A percentile compares a stretch with the other conserved stretches of the same genome.
Conservation (phyloP, 1,140 invertebrate species). For the Nixonia krombeini region DNA sequence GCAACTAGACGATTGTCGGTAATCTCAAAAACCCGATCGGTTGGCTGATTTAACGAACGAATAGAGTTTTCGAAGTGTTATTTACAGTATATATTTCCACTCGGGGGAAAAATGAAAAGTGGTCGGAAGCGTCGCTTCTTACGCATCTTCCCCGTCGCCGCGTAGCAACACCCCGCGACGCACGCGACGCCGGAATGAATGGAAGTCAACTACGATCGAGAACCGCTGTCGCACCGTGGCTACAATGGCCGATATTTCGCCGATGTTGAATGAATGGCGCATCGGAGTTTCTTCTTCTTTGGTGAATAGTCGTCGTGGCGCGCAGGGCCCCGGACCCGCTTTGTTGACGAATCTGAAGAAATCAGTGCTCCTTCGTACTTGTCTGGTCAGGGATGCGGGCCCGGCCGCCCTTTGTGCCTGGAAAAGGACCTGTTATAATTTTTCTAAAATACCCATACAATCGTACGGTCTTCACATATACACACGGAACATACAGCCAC, state of each 20-base stretch:
- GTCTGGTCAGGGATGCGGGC: conserved; percentile 44
- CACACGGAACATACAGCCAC: conserved; percentile 11
- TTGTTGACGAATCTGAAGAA: conserved; percentile 63
- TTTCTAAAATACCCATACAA: conserved; percentile 39
- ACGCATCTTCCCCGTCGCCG: too few species aligned
- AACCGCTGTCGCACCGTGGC: conserved; percentile 42
- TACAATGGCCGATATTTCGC: conserved; percentile 57
- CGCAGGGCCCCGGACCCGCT: conserved; percentile 35
- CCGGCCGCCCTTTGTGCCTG: conserved; percentile 48
- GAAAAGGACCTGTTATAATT: conserved; percentile 57
- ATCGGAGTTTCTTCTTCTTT: conserved; percentile 54
- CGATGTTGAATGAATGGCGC: conserved; percentile 58
- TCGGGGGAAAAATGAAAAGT: background rate
- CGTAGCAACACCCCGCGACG: background rate
- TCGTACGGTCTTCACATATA: too few species aligned
- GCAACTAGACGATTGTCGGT: too few species aligned
- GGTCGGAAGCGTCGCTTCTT: background rate
- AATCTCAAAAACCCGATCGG: too few species aligned
- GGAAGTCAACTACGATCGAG: conserved; percentile 49
- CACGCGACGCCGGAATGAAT: too few species aligned
- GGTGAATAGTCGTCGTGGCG: conserved; percentile 53
- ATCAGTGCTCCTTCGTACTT: conserved; percentile 58
- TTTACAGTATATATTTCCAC: background rate
- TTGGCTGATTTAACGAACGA: too few species aligned
- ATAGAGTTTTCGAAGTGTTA: background rate